phyloP scores from a whole-genome alignment of 2,888 invertebrate species.

The Synergus gifuensis region DNA sequence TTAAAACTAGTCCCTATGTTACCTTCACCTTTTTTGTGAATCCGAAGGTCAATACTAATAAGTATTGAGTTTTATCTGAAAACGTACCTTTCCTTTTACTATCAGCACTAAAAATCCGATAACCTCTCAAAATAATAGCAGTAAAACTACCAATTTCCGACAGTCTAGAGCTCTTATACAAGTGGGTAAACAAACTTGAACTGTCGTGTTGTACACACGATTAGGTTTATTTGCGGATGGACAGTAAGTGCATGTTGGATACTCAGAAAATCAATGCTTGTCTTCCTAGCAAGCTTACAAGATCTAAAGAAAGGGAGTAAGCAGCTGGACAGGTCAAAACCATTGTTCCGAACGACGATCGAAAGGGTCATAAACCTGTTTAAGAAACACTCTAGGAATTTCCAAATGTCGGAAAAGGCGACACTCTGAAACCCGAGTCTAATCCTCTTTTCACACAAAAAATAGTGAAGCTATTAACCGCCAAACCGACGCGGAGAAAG shows the following conservation, averaged over 20 bases:
- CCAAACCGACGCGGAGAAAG: too few relatives aligned
- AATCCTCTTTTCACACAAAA: too few relatives aligned
- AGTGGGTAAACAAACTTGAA: slow-evolving; percentile 38
- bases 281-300: slow-evolving; percentile 53
- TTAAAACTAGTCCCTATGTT: too few relatives aligned
- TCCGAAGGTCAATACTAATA: too few relatives aligned
- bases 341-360: too few relatives aligned
- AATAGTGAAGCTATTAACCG: too few relatives aligned
- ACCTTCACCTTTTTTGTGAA: too few relatives aligned
- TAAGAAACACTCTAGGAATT: too few relatives aligned
- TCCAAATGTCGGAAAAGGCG: too few relatives aligned
- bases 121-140: slow-evolving; percentile 21
- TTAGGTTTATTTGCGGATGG: slow-evolving; percentile 72
- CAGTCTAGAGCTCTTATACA: slow-evolving; percentile 31
- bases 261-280: slow-evolving; percentile 68
- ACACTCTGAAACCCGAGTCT: too few relatives aligned
- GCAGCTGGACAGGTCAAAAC: slow-evolving; percentile 41
- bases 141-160: slow-evolving; percentile 32
- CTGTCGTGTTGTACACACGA: slow-evolving; percentile 63
- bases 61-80: neutral
- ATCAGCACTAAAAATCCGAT: neutral
- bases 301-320: slow-evolving; percentile 48
- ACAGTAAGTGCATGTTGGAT: slow-evolving; percentile 64
- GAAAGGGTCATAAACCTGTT: too few relatives aligned
- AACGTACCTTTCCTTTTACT: neutral